Base-by-base conservation (phyloP, 2,888 invertebrate species). In the Pseudoips prasinana region DNA sequence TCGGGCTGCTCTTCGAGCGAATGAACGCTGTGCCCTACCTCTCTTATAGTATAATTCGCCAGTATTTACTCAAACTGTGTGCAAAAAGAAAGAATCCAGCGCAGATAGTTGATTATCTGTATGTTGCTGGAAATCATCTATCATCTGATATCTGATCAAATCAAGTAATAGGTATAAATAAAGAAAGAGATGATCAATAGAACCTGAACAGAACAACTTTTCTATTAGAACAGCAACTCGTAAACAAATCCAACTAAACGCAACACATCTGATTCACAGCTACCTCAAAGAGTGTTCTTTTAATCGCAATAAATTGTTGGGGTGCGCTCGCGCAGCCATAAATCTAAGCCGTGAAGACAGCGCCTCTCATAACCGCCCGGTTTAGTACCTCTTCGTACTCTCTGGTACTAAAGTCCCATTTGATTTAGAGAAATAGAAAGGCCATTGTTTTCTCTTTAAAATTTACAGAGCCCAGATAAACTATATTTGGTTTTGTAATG, bases 391-490 rank as follows among this genome's bases (percentile, higher is more conserved):
- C 32, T 4, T 17, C 66, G 23, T 23, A 23, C 23, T 23, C 2
- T 3, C 7, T 5, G 20, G 20, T 20, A 20, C 20, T 5, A 14
- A 2, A 14, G 3, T 5, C 2, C 14, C 14, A 48, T 47, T 77
- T 74, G 76, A 78, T 75, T 78, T 73, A 74, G 75, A 73, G 77
- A 77, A 78, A 78, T 71, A 64, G 72, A 68, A 76, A 77, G 77
- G 75, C 56, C 58, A 70, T 78, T 76, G 78, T 78, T 80, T 79
- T 77, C 79, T 64, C 74, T 70, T 63, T 63, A 70, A 73, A 74
- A 76, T 72, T 68, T 71, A 73, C 71, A 64, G 62, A 63, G 56
- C 62, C 55, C 48, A 67, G 72, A 71, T 75, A 69, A 58, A 65
- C 71, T 71, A 59, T 70, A 73, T 78, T 78, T 74, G 76, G 73